Evolutionary conservation across 1,140 invertebrate species (phyloP).

Genomic region (Drosophila miranda): DNA sequence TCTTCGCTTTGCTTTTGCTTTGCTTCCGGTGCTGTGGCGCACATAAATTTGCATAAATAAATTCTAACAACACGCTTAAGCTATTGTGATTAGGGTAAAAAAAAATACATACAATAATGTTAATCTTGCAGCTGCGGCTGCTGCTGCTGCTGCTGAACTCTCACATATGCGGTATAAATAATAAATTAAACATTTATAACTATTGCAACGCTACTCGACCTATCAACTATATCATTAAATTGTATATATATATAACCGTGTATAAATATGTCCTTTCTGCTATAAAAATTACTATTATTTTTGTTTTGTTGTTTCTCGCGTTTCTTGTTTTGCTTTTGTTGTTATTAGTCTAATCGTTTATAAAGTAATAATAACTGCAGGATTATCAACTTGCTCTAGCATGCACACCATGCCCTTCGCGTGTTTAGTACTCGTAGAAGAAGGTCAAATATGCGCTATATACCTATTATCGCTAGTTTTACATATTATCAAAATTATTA

Average conservation of each 20-base stretch:
- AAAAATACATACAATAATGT: conserved; percentile 33
- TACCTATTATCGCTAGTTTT: conserved; percentile 68
- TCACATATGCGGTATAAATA: conserved; percentile 63
- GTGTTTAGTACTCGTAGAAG: conserved; percentile 48
- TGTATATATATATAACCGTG: conserved; percentile 67
- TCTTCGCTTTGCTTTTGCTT: not conserved
- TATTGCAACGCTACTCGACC: conserved; percentile 76
- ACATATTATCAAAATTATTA: conserved; percentile 71
- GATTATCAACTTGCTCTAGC: conserved; percentile 72
- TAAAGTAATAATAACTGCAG: conserved; percentile 75
- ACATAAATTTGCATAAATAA: conserved; percentile 65
- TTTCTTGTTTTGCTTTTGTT: conserved; percentile 33
- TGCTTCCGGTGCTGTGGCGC: conserved; percentile 13
- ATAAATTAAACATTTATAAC: conserved; percentile 79
- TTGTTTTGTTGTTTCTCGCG: conserved; percentile 24
- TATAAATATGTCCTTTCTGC: conserved; percentile 77
- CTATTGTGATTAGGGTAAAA: conserved; percentile 41
- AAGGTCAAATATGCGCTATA: conserved; percentile 62
- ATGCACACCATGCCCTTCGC: conserved; percentile 34
- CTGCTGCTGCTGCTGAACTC: conserved; percentile 24
- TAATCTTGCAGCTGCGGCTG: conserved; percentile 25
- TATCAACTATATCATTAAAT: conserved; percentile 75
- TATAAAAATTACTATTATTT: conserved; percentile 71
- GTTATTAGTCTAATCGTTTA: conserved; percentile 71
- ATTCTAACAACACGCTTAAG: conserved; percentile 71